phyloP scores from a whole-genome alignment of 2,888 invertebrate genomes.

The Cephus nigrinus region DNA sequence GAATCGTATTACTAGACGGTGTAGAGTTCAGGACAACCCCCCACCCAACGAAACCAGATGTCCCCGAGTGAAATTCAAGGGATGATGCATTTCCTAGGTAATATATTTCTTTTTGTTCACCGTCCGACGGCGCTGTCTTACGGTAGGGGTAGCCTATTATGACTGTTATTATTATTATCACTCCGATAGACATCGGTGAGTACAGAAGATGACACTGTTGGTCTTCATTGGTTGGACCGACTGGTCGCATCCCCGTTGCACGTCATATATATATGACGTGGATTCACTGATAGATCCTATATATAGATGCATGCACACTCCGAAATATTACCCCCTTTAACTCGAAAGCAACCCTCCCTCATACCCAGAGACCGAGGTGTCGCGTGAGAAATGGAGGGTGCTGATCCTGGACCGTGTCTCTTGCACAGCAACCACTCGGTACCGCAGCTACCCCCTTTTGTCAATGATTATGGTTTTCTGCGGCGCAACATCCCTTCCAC shows the following conservation, averaged over 20 bases:
- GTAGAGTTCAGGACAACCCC: neutral
- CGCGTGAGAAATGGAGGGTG: conserved; percentile 50
- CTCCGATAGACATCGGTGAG: neutral
- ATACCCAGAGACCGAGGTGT: conserved; percentile 29
- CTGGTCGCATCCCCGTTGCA: neutral
- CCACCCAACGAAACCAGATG: neutral
- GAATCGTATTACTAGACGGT: neutral
- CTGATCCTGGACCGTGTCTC: conserved; percentile 16
- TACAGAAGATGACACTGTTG: conserved; percentile 1
- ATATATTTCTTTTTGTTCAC: neutral
- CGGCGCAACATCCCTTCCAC: conserved; percentile 7
- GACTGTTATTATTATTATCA: neutral
- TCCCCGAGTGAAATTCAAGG: neutral
- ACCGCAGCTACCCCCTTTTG: conserved; percentile 29
- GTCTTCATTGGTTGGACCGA: neutral
- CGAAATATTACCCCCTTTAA: neutral
- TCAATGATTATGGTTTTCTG: conserved; percentile 44
- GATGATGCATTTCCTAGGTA: neutral
- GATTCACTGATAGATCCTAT: neutral
- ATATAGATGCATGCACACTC: neutral
- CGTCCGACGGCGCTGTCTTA: neutral
- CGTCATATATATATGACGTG: neutral
- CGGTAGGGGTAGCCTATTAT: neutral
- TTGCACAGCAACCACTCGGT: conserved; percentile 22
- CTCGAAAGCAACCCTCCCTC: neutral